These are phyloP conservation scores for Grapholita molesta DNA, from an alignment of 1,140 invertebrate genomes.

Conservation along the genomic window DNA sequence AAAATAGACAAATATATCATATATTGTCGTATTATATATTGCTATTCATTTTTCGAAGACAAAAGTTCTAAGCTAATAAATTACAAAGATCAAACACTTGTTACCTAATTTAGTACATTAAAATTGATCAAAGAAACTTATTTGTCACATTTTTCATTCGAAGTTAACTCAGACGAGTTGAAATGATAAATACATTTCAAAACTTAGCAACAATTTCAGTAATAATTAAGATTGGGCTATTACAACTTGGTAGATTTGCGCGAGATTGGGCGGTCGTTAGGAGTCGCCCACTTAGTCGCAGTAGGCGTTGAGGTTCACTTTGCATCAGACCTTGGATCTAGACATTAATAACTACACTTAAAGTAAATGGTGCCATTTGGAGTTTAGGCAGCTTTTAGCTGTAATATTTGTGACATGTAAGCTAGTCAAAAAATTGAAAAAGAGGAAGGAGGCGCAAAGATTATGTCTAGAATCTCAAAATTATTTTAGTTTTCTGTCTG, in stretches of 20 bases:
- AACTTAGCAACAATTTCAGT: neutral
- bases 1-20: no score
- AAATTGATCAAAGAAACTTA: neutral
- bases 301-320: neutral
- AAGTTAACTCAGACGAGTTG: neutral
- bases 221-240: neutral
- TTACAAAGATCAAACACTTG: neutral
- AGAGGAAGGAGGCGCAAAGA: no score
- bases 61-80: no score
- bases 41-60: no score
- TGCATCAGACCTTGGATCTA: neutral
- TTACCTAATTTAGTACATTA: neutral
- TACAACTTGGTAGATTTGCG: neutral
- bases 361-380: neutral
- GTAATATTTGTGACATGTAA: neutral
- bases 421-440: no score
- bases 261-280: neutral
- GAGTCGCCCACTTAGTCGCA: neutral
- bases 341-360: neutral
- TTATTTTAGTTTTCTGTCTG: no score
- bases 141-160: neutral
- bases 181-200: neutral
- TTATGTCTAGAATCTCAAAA: no score
- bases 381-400: neutral
- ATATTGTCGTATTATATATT: no score